Conservation (phyloP, 1,140 invertebrate genomes). For the Eubasilissa regina region DNA sequence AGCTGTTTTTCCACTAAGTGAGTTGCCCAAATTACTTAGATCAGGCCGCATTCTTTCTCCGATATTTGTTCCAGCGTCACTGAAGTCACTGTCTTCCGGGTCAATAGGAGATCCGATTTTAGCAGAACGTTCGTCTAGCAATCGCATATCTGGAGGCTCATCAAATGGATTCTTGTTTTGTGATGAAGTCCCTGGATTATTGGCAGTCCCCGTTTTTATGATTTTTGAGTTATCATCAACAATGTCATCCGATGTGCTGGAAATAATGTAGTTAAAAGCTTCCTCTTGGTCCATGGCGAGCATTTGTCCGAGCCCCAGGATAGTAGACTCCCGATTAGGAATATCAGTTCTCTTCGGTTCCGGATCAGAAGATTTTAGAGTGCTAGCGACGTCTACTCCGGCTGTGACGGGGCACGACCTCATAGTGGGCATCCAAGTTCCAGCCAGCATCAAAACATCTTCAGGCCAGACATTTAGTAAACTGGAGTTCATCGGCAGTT, state of each 20-base stretch:
- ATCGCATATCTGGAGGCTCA: not conserved
- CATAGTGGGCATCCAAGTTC: conserved; percentile 86
- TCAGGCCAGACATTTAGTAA: conserved; percentile 91
- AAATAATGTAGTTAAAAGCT: conserved; percentile 78
- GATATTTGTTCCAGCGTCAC: not conserved
- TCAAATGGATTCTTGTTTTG: not conserved
- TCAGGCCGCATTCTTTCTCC: conserved; percentile 29
- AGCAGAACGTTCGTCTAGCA: not conserved
- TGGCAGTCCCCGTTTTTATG: not conserved
- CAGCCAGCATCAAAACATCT: conserved; percentile 87
- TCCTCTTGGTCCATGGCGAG: conserved; percentile 76
- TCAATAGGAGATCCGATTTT: not conserved
- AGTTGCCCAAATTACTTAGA: conserved; percentile 50
- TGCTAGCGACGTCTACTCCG: conserved; percentile 82
- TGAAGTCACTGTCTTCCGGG: conserved; percentile 3
- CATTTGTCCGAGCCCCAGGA: conserved; percentile 70
- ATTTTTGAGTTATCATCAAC: conserved; percentile 1
- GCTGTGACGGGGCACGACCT: conserved; percentile 78
- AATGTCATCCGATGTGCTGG: conserved; percentile 62
- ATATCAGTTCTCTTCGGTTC: conserved; percentile 66
- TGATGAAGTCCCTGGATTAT: conserved; percentile 1
- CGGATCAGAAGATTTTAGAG: conserved; percentile 70
- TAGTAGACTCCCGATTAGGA: conserved; percentile 64
- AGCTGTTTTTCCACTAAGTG: conserved; percentile 49
- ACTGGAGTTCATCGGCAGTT: conserved; percentile 89